Conservation (phyloP, 2,113 vertebrate species). For the Atherinomorus stipes region DNA sequence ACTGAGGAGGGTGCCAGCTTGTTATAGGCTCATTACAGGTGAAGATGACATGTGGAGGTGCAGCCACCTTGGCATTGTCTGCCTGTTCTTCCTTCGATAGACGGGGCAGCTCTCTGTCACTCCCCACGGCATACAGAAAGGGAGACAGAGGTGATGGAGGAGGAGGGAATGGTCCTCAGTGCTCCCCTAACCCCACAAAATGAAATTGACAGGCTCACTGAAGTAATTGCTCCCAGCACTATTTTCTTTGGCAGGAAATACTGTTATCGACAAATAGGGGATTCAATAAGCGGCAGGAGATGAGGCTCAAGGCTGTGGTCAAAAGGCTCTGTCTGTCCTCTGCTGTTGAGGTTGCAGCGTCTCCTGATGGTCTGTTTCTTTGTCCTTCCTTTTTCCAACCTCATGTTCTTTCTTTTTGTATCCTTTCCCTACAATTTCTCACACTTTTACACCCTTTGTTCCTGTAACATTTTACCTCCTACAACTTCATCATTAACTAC, state of each 20-base stretch:
- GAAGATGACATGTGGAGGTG: slow-evolving; percentile 77
- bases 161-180: slow-evolving; percentile 59
- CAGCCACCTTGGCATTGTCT: slow-evolving; percentile 67
- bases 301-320: slow-evolving; percentile 75
- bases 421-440: slow-evolving; percentile 11
- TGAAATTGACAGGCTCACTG: slow-evolving; percentile 80
- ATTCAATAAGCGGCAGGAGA: slow-evolving; percentile 82
- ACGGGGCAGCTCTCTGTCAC: slow-evolving; percentile 63
- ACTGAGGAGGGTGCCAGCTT: slow-evolving; percentile 70
- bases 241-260: slow-evolving; percentile 84
- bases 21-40: slow-evolving; percentile 81
- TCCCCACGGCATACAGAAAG: slow-evolving; percentile 53
- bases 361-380: slow-evolving; percentile 42
- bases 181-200: slow-evolving; percentile 75
- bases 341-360: slow-evolving; percentile 47
- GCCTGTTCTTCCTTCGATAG: slow-evolving; percentile 60
- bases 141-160: slow-evolving; percentile 56
- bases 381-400: slow-evolving; percentile 37
- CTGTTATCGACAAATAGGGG: slow-evolving; percentile 81
- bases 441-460: slow-evolving; percentile 11
- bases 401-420: slow-evolving; percentile 18
- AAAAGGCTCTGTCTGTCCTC: slow-evolving; percentile 72
- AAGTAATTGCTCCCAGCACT: slow-evolving; percentile 82
- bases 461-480: slow-evolving; percentile 36
- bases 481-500: slow-evolving; percentile 9